Percentiles rank a stretch among this genome's conserved stretches.
Evolutionary conservation across 2,113 vertebrate genomes (phyloP).

Genomic region (Bos javanicus): DNA sequence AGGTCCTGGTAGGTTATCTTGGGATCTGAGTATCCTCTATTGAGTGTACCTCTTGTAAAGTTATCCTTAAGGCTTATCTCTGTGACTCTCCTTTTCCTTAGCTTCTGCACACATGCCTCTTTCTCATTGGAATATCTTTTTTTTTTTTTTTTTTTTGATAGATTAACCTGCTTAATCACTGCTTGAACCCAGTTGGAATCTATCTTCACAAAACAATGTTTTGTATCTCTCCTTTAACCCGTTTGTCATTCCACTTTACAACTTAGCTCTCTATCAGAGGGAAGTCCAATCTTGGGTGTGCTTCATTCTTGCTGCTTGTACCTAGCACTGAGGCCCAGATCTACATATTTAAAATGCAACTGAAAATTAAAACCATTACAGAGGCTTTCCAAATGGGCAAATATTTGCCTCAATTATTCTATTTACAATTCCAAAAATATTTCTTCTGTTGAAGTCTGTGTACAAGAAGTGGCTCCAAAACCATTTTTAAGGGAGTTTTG

Average conservation of each 20-base stretch:
- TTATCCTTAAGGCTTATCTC: neutral
- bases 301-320: neutral
- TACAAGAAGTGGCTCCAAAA: slow-evolving; percentile 86
- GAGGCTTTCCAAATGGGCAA: slow-evolving; percentile 77
- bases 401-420: slow-evolving; percentile 87
- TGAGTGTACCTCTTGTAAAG: neutral
- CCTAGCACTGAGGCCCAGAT: slow-evolving; percentile 56
- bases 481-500: slow-evolving; percentile 86
- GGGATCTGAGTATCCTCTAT: neutral
- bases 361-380: slow-evolving; percentile 70
- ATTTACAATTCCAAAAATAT: slow-evolving; percentile 93
- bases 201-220: neutral
- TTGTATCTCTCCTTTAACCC: neutral
- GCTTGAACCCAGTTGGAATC: neutral
- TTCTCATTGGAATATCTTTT: neutral
- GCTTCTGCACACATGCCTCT: neutral
- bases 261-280: neutral
- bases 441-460: slow-evolving; percentile 86
- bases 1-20: neutral
- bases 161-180: neutral
- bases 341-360: slow-evolving; percentile 70
- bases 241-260: neutral
- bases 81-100: neutral
- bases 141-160: neutral
- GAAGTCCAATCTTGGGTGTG: neutral